A percentile compares a stretch with the other conserved stretches of the same genome.
These are phyloP conservation scores for Panagrolaimus sp. DNA, from an alignment of 1,140 invertebrate genomes.

Conservation along the genomic window DNA sequence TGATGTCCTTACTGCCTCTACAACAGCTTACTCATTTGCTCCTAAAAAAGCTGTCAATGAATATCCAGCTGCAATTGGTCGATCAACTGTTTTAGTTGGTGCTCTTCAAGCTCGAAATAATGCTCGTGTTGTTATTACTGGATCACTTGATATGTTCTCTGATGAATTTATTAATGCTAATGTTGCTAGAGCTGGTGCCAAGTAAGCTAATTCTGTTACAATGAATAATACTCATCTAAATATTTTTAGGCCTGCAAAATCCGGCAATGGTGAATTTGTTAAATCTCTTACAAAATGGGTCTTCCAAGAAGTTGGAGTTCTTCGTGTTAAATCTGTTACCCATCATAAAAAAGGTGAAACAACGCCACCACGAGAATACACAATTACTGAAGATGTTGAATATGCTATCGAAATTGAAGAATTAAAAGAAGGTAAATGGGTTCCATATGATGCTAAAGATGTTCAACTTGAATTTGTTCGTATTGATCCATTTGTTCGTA, in stretches of 20 bases:
- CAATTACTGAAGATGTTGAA: conserved; percentile 86
- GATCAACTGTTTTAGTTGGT: conserved; percentile 82
- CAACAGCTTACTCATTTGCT: conserved; percentile 87
- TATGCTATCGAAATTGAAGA: conserved; percentile 83
- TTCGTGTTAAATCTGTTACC: conserved; percentile 78
- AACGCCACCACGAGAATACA: conserved; percentile 76
- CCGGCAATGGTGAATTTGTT: conserved; percentile 81
- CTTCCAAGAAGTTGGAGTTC: conserved; percentile 87
- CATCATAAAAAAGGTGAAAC: conserved; percentile 79
- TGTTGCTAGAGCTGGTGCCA: conserved; percentile 64
- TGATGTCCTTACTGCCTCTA: conserved; percentile 81
- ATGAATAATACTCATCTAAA: not conserved
- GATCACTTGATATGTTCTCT: conserved; percentile 92
- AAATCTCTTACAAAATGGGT: conserved; percentile 89
- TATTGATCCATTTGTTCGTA: conserved; percentile 95
- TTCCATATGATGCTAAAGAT: conserved; percentile 82
- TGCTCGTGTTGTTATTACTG: conserved; percentile 90
- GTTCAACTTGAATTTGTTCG: conserved; percentile 96
- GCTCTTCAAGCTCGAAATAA: conserved; percentile 96
- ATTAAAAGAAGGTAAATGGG: conserved; percentile 77
- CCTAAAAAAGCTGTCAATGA: conserved; percentile 75
- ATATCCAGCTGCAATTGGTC: conserved; percentile 90
- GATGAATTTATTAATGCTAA: conserved; percentile 83
- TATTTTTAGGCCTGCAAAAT: conserved; percentile 62
- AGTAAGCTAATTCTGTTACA: conserved; percentile 47